Evolutionary conservation across 2,113 vertebrate genomes (phyloP), one percentile per base, ranked within the genome.

Genomic region (Gopherus evgoodei): DNA sequence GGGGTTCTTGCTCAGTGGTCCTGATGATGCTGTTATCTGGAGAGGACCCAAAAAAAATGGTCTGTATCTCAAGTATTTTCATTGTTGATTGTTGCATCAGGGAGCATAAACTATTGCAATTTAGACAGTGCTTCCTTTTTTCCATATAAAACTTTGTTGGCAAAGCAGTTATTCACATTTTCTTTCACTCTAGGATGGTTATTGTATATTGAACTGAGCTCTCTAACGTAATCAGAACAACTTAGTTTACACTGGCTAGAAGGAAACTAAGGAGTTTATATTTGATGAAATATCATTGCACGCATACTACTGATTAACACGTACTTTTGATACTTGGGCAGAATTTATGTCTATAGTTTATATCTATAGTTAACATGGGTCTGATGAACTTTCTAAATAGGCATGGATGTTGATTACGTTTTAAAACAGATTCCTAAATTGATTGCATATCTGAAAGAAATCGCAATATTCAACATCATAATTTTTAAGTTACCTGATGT

Each of bases 1-100:
- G 42, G 99, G 99, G 17, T 99, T 99, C 97, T 98, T 99, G 96
- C 99, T 99, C 44, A 97, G 98, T 83, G 99, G 99, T 91, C 99
- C 98, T 3, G 99, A 99, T 87, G 99, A 99, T 75, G 99, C 99
- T 3, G 99, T 99, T 53, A 99, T 99, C 97, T 99, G 99, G 99
- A 99, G 99, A 95, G 99, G 99, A 78, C 99, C 99, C 1, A 99
- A 99, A 97, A 99, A 99, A 93, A 99, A 99, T 6, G 99, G 99
- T 99, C 52, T 4, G 96, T 97, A 5, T 35, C 24, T 31, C 62
- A 21, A 19, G 3, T n/a, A 49, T 56, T 35, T 65, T 85, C 35
- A 19, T 29, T 56, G 16, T 14, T 44, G 31, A n/a, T 65, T 11
- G 6, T 49, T 17, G 10, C 19, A 52, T 69, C 35, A 2, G 16